These are phyloP conservation scores for Microchrysa polita DNA, from an alignment of 2,888 invertebrate genomes.

Conservation along the genomic window DNA sequence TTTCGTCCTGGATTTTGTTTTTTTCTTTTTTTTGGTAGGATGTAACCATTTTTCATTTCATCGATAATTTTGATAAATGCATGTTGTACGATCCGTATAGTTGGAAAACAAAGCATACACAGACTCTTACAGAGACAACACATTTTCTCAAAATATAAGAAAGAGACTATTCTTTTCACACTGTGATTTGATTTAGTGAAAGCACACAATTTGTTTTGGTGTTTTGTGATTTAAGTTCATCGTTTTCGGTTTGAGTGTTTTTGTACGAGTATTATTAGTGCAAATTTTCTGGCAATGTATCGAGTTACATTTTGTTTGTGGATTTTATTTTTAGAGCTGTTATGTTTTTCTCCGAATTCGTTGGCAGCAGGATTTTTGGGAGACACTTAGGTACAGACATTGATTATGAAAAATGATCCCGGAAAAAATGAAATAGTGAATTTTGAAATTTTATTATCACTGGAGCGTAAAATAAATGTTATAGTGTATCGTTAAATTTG, in stretches of 20 bases:
- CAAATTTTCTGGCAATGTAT: constrained; percentile 7
- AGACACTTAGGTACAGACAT: too few relatives aligned
- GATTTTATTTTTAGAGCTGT: too few relatives aligned
- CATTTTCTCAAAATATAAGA: background rate
- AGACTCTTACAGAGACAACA: too few relatives aligned
- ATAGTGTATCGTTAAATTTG: too few relatives aligned
- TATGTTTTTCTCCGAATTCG: too few relatives aligned
- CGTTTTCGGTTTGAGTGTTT: background rate
- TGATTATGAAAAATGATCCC: too few relatives aligned
- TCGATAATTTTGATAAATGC: constrained; percentile 45
- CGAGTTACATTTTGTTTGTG: constrained; percentile 39
- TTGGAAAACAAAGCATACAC: too few relatives aligned
- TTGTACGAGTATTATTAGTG: background rate
- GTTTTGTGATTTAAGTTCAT: too few relatives aligned
- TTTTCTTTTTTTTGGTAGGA: constrained; percentile 35
- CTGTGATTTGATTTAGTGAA: constrained; percentile 33
- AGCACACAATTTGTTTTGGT: background rate
- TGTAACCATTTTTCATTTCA: constrained; percentile 42
- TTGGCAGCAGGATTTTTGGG: too few relatives aligned
- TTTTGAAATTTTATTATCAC: too few relatives aligned
- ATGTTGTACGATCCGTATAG: constrained; percentile 9
- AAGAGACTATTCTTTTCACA: constrained; percentile 16
- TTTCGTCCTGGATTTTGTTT: constrained; percentile 28
- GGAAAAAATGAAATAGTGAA: too few relatives aligned
- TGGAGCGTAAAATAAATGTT: too few relatives aligned